phyloP scores from a whole-genome alignment of 2,113 vertebrate species.

The Xiphias gladius region DNA sequence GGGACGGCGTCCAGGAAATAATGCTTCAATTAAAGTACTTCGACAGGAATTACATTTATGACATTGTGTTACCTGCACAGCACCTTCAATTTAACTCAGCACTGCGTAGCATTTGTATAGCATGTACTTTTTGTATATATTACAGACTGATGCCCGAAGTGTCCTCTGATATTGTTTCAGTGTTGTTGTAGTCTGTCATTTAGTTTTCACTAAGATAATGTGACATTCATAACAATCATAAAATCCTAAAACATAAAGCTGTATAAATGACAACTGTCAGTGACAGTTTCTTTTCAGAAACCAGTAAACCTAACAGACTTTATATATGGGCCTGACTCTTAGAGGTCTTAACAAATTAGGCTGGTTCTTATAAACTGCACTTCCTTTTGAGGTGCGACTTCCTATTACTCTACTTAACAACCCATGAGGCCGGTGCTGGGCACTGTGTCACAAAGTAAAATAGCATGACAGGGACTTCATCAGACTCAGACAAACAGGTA shows the following conservation, averaged over 20 bases:
- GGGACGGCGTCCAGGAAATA: slow-evolving; percentile 28
- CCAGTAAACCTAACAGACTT: neutral
- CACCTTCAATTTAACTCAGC: too few species aligned
- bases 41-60: too few species aligned
- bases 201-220: too few species aligned
- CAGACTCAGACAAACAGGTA: slow-evolving; percentile 25
- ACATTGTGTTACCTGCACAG: too few species aligned
- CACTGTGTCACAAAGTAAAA: too few species aligned
- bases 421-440: neutral
- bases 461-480: neutral
- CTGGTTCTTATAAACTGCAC: neutral
- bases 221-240: too few species aligned
- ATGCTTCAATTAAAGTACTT: too few species aligned
- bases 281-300: neutral
- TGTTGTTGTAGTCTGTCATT: too few species aligned
- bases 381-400: slow-evolving; percentile 58
- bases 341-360: neutral
- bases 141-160: too few species aligned
- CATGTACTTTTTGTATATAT: too few species aligned
- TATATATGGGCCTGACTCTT: neutral
- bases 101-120: too few species aligned
- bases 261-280: neutral
- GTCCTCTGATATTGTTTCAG: too few species aligned
- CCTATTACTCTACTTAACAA: slow-evolving; percentile 25
- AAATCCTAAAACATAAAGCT: neutral